Conservation (phyloP, 2,797 vertebrate genomes). For the Steatocranus sp. region DNA sequence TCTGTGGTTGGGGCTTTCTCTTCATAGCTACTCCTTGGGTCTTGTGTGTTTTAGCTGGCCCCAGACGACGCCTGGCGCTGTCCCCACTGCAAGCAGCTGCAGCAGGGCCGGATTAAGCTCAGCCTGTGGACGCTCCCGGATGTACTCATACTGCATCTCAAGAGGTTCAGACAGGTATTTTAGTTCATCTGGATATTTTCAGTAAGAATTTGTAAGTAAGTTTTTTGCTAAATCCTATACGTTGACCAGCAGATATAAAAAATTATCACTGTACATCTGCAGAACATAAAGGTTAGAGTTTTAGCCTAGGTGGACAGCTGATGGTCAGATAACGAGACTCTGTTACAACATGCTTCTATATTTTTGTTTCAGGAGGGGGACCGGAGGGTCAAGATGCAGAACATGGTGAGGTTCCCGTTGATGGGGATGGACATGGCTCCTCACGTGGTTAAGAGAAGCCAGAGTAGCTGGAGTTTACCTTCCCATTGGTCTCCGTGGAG, state of each 20-base stretch:
- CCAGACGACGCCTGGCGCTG: constrained; percentile 98
- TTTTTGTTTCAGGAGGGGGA: constrained; percentile 83
- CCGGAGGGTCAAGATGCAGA: constrained; percentile 92
- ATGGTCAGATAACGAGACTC: not conserved
- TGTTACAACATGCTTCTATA: not conserved
- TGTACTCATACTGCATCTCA: constrained; percentile 95
- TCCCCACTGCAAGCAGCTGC: constrained; percentile 97
- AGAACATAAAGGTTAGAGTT: not conserved
- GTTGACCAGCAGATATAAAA: not conserved
- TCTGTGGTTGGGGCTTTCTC: constrained; percentile 43
- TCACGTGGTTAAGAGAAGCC: constrained; percentile 95
- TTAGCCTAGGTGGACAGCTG: not conserved
- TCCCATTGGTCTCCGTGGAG: constrained; percentile 99
- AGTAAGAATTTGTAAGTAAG: not conserved
- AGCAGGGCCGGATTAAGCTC: constrained; percentile 98
- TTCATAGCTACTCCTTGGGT: constrained; percentile 27
- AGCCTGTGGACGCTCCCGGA: constrained; percentile 98
- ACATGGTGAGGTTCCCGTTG: constrained; percentile 93
- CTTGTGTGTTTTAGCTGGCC: constrained; percentile 82
- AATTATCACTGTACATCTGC: not conserved
- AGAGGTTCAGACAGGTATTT: constrained; percentile 93
- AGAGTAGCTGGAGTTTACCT: constrained; percentile 98
- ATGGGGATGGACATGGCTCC: constrained; percentile 97
- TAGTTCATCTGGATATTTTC: not conserved
- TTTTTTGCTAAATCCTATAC: not conserved